Evolutionary conservation across 2,888 invertebrate species (phyloP).

Genomic region (Villa cingulata): DNA sequence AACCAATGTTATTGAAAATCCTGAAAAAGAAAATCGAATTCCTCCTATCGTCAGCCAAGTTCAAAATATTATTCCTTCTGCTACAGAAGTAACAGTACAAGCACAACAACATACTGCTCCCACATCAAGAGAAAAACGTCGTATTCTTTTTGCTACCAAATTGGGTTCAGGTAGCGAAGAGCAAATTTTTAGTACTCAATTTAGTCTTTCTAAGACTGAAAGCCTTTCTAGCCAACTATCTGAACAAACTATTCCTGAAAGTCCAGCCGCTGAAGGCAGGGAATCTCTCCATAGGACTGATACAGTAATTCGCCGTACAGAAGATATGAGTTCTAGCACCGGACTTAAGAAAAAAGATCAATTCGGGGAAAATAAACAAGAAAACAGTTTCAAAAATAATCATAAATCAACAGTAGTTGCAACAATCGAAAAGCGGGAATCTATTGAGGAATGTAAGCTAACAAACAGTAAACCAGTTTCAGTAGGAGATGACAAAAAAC

Average conservation of each 20-base stretch:
- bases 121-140: slow-evolving; percentile 31
- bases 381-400: neutral
- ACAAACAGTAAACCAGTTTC: slow-evolving; percentile 26
- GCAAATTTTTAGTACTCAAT: slow-evolving; percentile 52
- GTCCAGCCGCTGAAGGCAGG: slow-evolving; percentile 14
- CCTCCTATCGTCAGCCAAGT: neutral
- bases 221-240: slow-evolving; percentile 49
- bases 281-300: slow-evolving; percentile 27
- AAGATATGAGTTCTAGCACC: slow-evolving; percentile 8
- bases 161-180: slow-evolving; percentile 49
- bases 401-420: slow-evolving; percentile 5
- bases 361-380: slow-evolving; percentile 1
- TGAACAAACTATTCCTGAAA: slow-evolving; percentile 27
- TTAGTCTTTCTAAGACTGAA: slow-evolving; percentile 50
- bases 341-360: neutral
- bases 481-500: slow-evolving; percentile 25
- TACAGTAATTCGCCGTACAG: slow-evolving; percentile 27
- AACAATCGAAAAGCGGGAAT: slow-evolving; percentile 12
- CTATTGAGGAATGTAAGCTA: slow-evolving; percentile 18
- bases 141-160: slow-evolving; percentile 52
- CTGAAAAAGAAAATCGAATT: slow-evolving; percentile 23
- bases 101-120: slow-evolving; percentile 26
- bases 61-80: neutral
- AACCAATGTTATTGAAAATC: slow-evolving; percentile 21
- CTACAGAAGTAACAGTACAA: neutral